phyloP scores from a whole-genome alignment of 1,140 invertebrate genomes.

The Vanessa atalanta region DNA sequence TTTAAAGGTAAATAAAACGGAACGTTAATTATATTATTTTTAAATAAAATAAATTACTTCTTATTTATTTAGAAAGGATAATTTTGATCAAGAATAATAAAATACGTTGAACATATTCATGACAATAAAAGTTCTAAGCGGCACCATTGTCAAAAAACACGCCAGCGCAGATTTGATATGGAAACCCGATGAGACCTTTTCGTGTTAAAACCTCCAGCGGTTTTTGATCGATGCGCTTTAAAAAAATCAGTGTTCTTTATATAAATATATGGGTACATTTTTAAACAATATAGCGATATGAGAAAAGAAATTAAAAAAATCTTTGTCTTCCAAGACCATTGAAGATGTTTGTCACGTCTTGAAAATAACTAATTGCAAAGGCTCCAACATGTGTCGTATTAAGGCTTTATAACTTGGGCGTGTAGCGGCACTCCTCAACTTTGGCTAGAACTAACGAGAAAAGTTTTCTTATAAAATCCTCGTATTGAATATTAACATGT shows the following conservation, averaged over 20 bases:
- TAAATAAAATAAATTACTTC: no score
- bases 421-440: slow-evolving; percentile 32
- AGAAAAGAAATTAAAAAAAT: background rate
- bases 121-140: no score
- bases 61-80: no score
- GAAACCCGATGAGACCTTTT: no score
- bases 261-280: background rate
- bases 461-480: slow-evolving; percentile 72
- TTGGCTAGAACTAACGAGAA: slow-evolving; percentile 61
- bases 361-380: slow-evolving; percentile 40
- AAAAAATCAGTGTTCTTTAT: no score
- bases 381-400: slow-evolving; percentile 32
- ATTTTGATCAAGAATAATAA: no score
- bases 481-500: slow-evolving; percentile 75
- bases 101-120: no score
- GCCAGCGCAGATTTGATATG: no score
- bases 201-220: no score
- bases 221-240: no score
- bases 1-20: background rate
- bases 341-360: slow-evolving; percentile 29
- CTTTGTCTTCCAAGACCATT: slow-evolving; percentile 4
- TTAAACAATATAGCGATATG: background rate
- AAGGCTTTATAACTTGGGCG: slow-evolving; percentile 25
- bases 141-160: no score
- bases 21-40: no score